These are phyloP conservation scores for Drosophila bunnanda DNA, from an alignment of 2,888 invertebrate genomes.

Conservation along the genomic window DNA sequence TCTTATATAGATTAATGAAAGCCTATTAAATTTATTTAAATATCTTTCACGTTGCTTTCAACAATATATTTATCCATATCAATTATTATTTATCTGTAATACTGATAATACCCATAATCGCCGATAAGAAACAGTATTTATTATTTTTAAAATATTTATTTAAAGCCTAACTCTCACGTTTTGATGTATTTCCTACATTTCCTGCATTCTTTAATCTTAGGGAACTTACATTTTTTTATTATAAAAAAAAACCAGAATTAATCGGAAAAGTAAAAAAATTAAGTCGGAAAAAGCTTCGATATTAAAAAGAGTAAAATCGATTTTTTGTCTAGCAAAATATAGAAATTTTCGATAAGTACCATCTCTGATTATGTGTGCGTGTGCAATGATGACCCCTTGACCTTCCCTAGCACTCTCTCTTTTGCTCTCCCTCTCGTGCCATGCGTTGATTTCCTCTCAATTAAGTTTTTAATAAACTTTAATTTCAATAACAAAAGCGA, in stretches of 20 bases:
- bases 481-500: slow-evolving; percentile 63
- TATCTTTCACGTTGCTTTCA: background rate
- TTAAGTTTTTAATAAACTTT: slow-evolving; percentile 75
- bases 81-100: background rate
- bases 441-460: slow-evolving; percentile 59
- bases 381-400: slow-evolving; percentile 14
- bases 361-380: slow-evolving; percentile 5
- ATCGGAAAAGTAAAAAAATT: background rate
- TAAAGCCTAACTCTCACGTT: slow-evolving; percentile 4
- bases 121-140: background rate
- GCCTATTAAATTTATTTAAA: background rate
- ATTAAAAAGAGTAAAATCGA: no score
- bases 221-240: background rate
- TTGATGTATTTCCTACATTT: background rate
- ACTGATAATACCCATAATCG: background rate
- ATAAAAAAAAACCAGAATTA: slow-evolving; percentile 6
- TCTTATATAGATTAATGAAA: background rate
- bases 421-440: slow-evolving; percentile 9
- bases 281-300: background rate
- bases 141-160: background rate
- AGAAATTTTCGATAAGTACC: no score
- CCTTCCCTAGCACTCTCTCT: slow-evolving; percentile 16
- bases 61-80: background rate
- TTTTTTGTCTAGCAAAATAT: no score
- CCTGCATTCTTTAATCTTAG: background rate